A percentile compares a stretch with the other conserved stretches of the same genome.
Evolutionary conservation across 1,140 invertebrate genomes (phyloP).

Genomic region (Drosophila pseudoobscura): DNA sequence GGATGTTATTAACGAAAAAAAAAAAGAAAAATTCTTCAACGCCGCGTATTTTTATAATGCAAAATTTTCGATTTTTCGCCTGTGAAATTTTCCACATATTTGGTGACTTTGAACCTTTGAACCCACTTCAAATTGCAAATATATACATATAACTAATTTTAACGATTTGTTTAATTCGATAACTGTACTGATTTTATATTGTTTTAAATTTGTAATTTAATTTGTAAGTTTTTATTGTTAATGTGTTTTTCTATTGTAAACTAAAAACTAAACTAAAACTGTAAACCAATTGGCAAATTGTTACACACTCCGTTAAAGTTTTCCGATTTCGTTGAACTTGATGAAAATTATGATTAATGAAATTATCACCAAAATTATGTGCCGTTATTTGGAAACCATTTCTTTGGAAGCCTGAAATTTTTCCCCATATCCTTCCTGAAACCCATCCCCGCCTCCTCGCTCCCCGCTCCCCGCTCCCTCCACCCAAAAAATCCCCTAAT

Average conservation of each 20-base stretch:
- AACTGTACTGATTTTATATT: constrained; percentile 80
- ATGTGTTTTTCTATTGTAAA: constrained; percentile 79
- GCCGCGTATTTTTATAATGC: constrained; percentile 55
- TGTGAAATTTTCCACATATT: constrained; percentile 52
- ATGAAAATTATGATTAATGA: constrained; percentile 21
- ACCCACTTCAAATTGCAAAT: constrained; percentile 74
- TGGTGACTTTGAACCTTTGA: constrained; percentile 70
- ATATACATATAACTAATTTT: constrained; percentile 76
- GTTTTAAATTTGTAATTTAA: constrained; percentile 78
- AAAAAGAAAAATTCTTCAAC: constrained; percentile 38
- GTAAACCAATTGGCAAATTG: constrained; percentile 70
- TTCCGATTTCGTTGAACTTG: constrained; percentile 39
- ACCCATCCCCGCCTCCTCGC: not conserved
- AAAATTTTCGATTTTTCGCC: constrained; percentile 55
- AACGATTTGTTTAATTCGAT: constrained; percentile 77
- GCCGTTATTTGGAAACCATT: constrained; percentile 43
- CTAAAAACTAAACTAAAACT: constrained; percentile 60
- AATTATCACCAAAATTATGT: constrained; percentile 54
- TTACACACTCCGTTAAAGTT: constrained; percentile 74
- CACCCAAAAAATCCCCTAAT: constrained; percentile 23
- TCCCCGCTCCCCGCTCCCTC: not conserved
- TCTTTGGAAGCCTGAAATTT: constrained; percentile 40
- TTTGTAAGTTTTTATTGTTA: constrained; percentile 78
- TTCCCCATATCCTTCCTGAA: constrained; percentile 9
- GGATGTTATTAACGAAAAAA: constrained; percentile 31